Conservation (phyloP, 2,113 vertebrate genomes). For the Lasiurus borealis region DNA sequence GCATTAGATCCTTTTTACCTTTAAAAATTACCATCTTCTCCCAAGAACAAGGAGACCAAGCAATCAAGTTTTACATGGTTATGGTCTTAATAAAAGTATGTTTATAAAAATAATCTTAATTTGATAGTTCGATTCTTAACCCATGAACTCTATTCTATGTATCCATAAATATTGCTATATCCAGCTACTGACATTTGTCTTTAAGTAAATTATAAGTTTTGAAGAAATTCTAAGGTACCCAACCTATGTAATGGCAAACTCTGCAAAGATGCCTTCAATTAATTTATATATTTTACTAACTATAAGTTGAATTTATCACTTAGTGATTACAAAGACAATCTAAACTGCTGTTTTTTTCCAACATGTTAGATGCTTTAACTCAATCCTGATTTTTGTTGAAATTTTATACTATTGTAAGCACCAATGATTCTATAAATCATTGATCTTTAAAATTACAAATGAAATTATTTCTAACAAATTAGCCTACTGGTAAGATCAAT, state of each 20-base stretch:
- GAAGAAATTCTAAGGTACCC: not conserved
- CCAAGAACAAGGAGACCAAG: not conserved
- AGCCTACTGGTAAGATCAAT: not conserved
- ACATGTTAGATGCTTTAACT: not conserved
- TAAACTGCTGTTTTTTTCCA: not conserved
- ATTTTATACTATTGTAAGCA: not conserved
- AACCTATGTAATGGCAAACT: not conserved
- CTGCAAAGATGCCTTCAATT: slow-evolving; percentile 24
- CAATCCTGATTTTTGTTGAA: not conserved
- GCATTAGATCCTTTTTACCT: not conserved
- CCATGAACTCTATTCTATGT: not conserved
- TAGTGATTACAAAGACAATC: not conserved
- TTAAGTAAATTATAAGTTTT: not conserved
- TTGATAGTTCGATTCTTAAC: not conserved
- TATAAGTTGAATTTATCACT: not conserved
- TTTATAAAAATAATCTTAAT: not conserved
- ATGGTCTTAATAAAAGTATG: not conserved
- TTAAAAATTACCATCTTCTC: not conserved
- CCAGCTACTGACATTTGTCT: not conserved
- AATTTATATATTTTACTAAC: not conserved
- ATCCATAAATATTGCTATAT: not conserved
- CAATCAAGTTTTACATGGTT: not conserved
- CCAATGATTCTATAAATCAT: not conserved
- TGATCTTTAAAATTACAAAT: not conserved
- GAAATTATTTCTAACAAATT: slow-evolving; percentile 23